Conservation (phyloP, 53 echinoderm and acorn worm species). For the Arbacia lixula region DNA sequence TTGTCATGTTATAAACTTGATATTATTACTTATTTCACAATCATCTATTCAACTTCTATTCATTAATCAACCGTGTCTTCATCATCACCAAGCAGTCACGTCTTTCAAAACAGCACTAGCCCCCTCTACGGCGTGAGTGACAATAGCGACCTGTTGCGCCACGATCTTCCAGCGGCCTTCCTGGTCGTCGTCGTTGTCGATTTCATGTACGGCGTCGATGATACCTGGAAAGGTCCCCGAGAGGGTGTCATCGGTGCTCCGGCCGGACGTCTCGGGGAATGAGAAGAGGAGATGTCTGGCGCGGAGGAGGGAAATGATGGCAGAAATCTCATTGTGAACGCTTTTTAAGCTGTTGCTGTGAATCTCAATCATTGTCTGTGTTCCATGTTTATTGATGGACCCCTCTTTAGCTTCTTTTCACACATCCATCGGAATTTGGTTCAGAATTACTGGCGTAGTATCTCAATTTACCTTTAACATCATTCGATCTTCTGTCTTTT, state of each 20-base stretch:
- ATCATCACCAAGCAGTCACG: slow-evolving; percentile 42
- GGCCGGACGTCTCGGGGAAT: neutral
- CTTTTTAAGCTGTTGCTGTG: too few species aligned
- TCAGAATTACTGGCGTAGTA: too few species aligned
- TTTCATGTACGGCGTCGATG: slow-evolving; percentile 49
- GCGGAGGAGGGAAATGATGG: neutral
- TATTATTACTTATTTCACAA: too few species aligned
- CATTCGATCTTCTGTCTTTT: too few species aligned
- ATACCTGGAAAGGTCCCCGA: slow-evolving; percentile 58
- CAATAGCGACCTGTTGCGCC: slow-evolving; percentile 53
- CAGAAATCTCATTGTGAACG: neutral
- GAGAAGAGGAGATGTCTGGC: slow-evolving; percentile 58
- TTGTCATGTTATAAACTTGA: too few species aligned
- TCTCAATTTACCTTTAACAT: too few species aligned
- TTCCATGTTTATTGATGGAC: too few species aligned
- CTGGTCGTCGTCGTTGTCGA: slow-evolving; percentile 38
- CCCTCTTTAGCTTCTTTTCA: too few species aligned
- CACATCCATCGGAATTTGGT: too few species aligned
- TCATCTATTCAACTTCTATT: too few species aligned
- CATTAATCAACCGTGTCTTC: too few species aligned
- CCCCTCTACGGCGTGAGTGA: slow-evolving; percentile 52
- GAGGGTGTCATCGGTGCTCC: slow-evolving; percentile 10
- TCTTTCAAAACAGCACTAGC: slow-evolving; percentile 31
- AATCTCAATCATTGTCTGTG: too few species aligned
- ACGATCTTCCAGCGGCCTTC: slow-evolving; percentile 47